Conservation (phyloP, 2,888 invertebrate species). For the Plebejus melissa region DNA sequence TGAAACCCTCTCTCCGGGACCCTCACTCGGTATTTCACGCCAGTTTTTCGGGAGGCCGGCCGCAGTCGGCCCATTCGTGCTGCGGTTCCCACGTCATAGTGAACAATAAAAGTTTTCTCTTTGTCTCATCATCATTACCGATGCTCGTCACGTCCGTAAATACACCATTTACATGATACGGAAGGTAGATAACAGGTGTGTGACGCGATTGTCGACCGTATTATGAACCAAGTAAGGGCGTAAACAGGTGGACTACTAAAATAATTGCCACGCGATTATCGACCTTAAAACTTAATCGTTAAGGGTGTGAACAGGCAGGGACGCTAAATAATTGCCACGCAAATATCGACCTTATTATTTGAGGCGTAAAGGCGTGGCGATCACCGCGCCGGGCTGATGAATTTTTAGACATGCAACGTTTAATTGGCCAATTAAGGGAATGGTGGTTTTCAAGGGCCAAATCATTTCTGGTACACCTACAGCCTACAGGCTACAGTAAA, state of each 20-base stretch:
- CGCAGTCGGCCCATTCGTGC: background rate
- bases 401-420: constrained; percentile 1
- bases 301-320: background rate
- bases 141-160: background rate
- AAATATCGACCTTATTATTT: constrained; percentile 12
- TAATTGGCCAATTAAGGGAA: constrained; percentile 4
- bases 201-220: constrained; percentile 12
- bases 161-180: constrained; percentile 24
- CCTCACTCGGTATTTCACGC: background rate
- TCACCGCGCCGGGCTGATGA: background rate
- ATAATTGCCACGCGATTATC: background rate
- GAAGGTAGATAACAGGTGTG: constrained; percentile 32
- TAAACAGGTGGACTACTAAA: background rate
- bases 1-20: too few species aligned
- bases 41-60: background rate
- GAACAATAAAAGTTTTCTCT: background rate
- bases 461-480: background rate
- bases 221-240: background rate
- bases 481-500: background rate
- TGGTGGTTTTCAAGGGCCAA: constrained; percentile 3
- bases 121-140: background rate
- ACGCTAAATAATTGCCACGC: background rate
- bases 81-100: background rate
- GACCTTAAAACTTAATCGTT: background rate
- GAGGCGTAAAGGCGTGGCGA: background rate